phyloP scores from a whole-genome alignment of 2,113 vertebrate genomes.

The Serilophus lunatus region DNA sequence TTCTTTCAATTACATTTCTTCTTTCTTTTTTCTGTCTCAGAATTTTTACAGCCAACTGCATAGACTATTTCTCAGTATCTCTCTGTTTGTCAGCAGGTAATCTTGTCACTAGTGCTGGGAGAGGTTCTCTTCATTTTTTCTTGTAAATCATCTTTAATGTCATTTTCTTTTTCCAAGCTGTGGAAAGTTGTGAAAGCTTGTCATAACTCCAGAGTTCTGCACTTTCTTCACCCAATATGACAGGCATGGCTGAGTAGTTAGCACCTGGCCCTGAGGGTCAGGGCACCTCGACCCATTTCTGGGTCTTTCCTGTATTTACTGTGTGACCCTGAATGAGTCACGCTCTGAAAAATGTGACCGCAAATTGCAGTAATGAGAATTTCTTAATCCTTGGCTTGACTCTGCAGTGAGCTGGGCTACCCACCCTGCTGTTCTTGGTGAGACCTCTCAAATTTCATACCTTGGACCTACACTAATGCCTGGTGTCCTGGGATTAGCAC shows the following conservation, averaged over 20 bases:
- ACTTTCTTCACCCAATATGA: neutral
- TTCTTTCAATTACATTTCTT: neutral
- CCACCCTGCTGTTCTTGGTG: neutral
- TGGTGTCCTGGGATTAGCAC: neutral
- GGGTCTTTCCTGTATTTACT: neutral
- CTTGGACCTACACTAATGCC: neutral
- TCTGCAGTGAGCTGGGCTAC: neutral
- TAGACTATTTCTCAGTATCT: neutral
- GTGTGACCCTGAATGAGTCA: neutral
- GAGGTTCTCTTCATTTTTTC: neutral
- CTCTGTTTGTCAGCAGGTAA: neutral
- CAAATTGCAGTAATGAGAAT: neutral
- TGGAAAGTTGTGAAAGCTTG: neutral
- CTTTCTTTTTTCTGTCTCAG: neutral
- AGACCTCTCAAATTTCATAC: neutral
- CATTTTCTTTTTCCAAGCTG: neutral
- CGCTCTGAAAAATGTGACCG: neutral
- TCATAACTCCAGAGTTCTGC: neutral
- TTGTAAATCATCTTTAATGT: neutral
- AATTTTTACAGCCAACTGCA: neutral
- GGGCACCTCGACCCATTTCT: neutral
- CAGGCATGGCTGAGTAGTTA: conserved; percentile 1
- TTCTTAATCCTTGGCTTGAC: neutral
- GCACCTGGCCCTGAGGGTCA: neutral
- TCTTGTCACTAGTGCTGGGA: neutral